Evolutionary conservation across 2,888 invertebrate species (phyloP), one percentile per base, ranked within the genome.

Genomic region (Hyppa rectilinea): DNA sequence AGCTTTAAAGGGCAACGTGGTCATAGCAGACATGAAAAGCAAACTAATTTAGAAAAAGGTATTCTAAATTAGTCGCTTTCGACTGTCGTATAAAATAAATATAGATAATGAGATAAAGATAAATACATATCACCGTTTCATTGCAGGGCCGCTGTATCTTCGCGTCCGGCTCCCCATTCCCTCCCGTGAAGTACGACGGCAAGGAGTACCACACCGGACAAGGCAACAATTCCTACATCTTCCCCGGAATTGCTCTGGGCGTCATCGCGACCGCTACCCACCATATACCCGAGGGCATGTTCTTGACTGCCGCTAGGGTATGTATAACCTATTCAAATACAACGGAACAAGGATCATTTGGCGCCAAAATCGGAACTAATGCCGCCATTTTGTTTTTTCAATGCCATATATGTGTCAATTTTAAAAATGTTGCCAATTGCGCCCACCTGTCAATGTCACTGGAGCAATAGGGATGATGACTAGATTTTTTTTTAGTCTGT

Each of bases 151-250:
- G 98, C 66, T 98, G 98, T 84, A 97, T 99, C 68, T 99, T 99
- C 95, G 98, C 99, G 1, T 99, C 99, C 38, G 99, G 99, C 9
- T 99, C 99, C 38, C 99, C 99, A 0, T 99, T 99, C 96, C 98
- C 98, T 23, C 97, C 98, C 4, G 98, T 99, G 4, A 96, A 96
- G 20, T 96, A 97, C 86, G 96, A 97, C 67, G 99, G 98, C 29
- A 97, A 98, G 91, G 97, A 97, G 6, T 99, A 96, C 94, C 96
- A 97, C 82, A 98, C 99, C 0, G 99, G 99, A 0, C 99, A 99
- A 92, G 99, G 99, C 73, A 99, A 99, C 94, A 99, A 99, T 93
- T 98, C 99, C 0, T 99, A 99, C 93, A 99, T 99, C 88, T 99
- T 99, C 96, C 99, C 99, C 0, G 99, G 99, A 7, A 96, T 99